These are phyloP conservation scores for Tenthredo livida DNA, from an alignment of 2,888 invertebrate species.

Conservation along the genomic window DNA sequence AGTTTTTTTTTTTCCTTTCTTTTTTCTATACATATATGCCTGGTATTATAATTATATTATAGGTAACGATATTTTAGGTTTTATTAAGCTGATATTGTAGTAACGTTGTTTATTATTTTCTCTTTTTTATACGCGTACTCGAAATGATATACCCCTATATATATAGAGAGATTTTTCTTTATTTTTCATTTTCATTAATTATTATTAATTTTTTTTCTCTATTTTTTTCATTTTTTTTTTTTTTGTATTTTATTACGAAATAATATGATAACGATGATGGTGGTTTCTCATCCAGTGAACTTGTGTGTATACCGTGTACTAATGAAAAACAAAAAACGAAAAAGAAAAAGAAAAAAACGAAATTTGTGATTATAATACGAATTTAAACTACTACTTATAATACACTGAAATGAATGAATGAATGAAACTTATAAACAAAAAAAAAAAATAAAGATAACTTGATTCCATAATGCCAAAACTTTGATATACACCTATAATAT, in stretches of 20 bases:
- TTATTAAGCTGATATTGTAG: conserved; percentile 29
- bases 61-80: conserved; percentile 35
- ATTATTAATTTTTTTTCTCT: too few species aligned
- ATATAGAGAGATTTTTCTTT: too few species aligned
- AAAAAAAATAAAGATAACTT: neutral
- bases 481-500: neutral
- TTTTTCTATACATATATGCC: conserved; percentile 8
- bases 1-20: neutral
- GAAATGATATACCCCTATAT: neutral
- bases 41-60: conserved; percentile 14
- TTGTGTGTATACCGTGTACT: too few species aligned
- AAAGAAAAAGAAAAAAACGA: too few species aligned
- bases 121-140: conserved; percentile 32
- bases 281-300: too few species aligned
- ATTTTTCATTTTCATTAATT: too few species aligned
- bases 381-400: too few species aligned
- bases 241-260: neutral
- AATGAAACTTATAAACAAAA: too few species aligned
- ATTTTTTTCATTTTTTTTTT: neutral
- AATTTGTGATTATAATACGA: too few species aligned
- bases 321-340: too few species aligned
- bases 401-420: too few species aligned
- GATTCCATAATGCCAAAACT: neutral
- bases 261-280: neutral
- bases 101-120: conserved; percentile 12